Base-by-base conservation (phyloP, 2,888 invertebrate species). In the Hecatera dysodea region DNA sequence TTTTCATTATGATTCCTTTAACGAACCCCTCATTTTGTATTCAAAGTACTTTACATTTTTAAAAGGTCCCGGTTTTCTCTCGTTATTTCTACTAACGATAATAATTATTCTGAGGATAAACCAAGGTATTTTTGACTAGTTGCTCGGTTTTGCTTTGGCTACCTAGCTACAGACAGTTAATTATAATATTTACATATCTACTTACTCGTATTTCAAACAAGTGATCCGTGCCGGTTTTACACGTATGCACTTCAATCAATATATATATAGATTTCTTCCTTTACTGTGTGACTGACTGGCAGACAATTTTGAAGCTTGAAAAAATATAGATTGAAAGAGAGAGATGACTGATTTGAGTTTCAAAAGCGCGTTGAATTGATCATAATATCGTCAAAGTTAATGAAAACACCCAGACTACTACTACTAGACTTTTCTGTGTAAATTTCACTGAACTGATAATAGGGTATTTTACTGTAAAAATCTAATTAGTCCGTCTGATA, bases 41-140 rank as follows among this genome's bases (percentile, higher is more conserved):
- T 81, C 75, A 65, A 67, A 64, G 68, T 70, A 53, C 72, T 82
- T 72, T 67, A 70, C 72, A 82, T 82, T 72, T 78, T 81, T 82
- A 72, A 81, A 80, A 82, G 67, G 59, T 52, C 71, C 11, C 17
- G 68, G 60, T 68, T 64, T 59, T 46, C 52, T 62, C 59, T 82
- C 79, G 46, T 72, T 79, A 79, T 79, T 81, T 65, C 52, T 75
- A 62, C 62, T 75, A 72, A 75, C 68, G 72, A 79, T 79, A 65
- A 71, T 75, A 70, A 72, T 81, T 79, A 81, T 67, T n/a, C 61
- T 71, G 53, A 63, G 61, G 62, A 57, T 57, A 64, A 48, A 36
- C 63, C n/a, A 17, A 65, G 68, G 46, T 65, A 44, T 27, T 73
- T 76, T 59, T 48, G 24, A 67, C 39, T 67, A 8, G 11, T 15